Percentiles rank a stretch among this genome's conserved stretches.
Conservation (phyloP, 2,113 vertebrate species). For the Caloenas nicobarica region DNA sequence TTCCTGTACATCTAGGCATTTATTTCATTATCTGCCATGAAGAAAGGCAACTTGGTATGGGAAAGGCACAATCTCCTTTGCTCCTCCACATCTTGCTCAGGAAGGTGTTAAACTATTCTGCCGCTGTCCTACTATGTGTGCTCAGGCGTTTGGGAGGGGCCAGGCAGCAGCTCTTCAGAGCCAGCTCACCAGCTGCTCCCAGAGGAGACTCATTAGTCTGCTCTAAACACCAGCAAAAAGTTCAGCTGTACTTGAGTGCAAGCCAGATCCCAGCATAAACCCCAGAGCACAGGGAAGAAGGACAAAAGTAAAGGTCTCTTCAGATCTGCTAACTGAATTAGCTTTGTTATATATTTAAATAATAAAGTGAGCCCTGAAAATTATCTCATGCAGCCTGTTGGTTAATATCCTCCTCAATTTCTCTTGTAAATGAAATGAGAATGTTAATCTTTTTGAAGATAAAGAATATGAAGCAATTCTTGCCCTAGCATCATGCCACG, state of each 20-base stretch:
- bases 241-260: background rate
- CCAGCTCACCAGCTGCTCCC: background rate
- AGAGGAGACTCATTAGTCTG: background rate
- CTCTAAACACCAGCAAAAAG: background rate
- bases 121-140: background rate
- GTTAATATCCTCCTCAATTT: background rate
- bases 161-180: background rate
- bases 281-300: background rate
- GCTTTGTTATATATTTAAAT: background rate
- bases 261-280: background rate
- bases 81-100: background rate
- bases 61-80: fast-evolving
- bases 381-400: background rate
- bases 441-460: background rate
- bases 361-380: background rate
- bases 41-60: background rate
- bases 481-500: background rate
- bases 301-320: background rate
- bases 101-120: background rate
- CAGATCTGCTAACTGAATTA: background rate
- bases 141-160: fast-evolving
- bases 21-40: background rate
- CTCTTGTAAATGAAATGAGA: background rate
- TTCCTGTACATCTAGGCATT: fast-evolving
- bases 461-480: background rate